These are phyloP conservation scores for Malurus elegans DNA, from an alignment of 2,113 vertebrate species.

Conservation along the genomic window DNA sequence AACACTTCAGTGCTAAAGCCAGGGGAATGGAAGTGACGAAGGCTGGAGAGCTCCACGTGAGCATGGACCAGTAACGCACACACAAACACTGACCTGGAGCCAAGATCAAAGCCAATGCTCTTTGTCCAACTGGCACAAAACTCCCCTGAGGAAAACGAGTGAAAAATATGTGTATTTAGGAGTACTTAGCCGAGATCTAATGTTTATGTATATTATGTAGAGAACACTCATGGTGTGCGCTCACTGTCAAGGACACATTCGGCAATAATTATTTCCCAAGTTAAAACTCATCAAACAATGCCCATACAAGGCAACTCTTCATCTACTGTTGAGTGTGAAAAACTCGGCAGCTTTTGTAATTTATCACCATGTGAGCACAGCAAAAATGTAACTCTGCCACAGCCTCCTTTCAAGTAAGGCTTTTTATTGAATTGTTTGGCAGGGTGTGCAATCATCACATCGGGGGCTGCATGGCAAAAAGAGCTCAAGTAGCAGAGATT, in stretches of 20 bases:
- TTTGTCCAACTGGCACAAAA: neutral
- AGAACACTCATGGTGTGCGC: neutral
- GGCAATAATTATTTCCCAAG: neutral
- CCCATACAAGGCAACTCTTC: conserved; percentile 34
- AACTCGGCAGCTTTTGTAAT: neutral
- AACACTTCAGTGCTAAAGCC: neutral
- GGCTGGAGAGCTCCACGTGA: neutral
- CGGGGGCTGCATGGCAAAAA: neutral
- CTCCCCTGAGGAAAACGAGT: neutral
- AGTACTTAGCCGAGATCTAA: neutral
- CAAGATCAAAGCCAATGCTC: neutral
- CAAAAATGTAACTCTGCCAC: conserved; percentile 14
- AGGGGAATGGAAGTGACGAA: neutral
- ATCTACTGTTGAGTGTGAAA: conserved; percentile 22
- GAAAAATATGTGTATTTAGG: neutral
- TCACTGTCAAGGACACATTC: conserved; percentile 7
- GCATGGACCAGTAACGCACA: rapidly evolving
- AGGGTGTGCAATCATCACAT: neutral
- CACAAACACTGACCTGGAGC: neutral
- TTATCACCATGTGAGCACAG: conserved; percentile 16
- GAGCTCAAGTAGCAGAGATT: neutral
- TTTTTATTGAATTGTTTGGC: conserved; percentile 10
- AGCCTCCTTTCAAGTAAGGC: conserved; percentile 22
- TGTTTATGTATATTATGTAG: neutral
- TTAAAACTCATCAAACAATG: conserved; percentile 36